Conservation (phyloP, 2,797 vertebrate genomes). For the Phalanger gymnotis region DNA sequence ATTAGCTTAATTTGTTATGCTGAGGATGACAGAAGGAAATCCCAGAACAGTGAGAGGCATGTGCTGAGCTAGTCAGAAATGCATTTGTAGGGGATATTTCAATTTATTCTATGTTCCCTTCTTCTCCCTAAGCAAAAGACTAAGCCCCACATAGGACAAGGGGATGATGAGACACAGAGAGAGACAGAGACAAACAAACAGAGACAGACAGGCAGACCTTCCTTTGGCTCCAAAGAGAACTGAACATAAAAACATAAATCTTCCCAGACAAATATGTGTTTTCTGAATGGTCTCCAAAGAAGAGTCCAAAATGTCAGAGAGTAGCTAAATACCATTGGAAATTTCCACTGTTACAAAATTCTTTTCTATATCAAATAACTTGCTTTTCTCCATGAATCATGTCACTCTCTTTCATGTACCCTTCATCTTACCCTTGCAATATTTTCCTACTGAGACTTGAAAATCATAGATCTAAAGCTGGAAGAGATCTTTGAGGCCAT, state of each 20-base stretch:
- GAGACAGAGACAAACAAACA: neutral
- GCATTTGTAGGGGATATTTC: neutral
- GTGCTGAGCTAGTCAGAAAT: neutral
- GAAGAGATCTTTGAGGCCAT: neutral
- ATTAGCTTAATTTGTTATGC: neutral
- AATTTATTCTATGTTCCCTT: neutral
- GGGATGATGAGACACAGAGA: neutral
- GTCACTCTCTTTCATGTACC: neutral
- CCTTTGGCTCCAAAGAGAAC: neutral
- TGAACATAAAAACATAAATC: neutral
- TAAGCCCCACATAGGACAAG: neutral
- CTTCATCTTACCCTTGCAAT: neutral
- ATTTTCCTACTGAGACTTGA: neutral
- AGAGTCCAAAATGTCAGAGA: neutral
- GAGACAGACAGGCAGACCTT: neutral
- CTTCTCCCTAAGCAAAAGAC: neutral
- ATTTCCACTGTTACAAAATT: neutral
- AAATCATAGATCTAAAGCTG: too few relatives aligned
- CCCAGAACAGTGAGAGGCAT: neutral
- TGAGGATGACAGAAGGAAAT: neutral
- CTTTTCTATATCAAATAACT: neutral
- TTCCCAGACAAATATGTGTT: neutral
- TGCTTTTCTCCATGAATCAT: neutral
- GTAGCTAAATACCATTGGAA: neutral
- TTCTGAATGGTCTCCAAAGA: neutral